Base-by-base conservation (phyloP, 2,113 vertebrate species). In the Haemorhous mexicanus region DNA sequence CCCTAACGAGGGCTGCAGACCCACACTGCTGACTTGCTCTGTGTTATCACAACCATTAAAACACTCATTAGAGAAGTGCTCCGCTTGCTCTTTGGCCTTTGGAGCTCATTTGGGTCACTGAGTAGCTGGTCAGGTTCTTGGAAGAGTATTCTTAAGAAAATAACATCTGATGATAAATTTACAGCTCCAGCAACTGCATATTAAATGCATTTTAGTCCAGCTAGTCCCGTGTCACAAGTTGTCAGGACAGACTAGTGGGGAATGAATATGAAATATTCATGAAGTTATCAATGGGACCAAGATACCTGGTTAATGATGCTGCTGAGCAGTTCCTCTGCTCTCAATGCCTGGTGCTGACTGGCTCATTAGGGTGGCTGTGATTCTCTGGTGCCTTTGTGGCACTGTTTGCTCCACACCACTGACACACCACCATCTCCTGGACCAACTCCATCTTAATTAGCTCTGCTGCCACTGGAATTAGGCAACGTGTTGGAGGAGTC, bases 381-480 rank as follows among this genome's bases (percentile, higher is more conserved):
- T 76, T n/a, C 77, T 61, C 82, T 47, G 61, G 67, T 68, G 88
- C 77, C 77, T 95, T 76, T 85, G 82, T 85, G 90, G 75, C 91
- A 56, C 27, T 11, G 89, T 91, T 89, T 94, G n/a, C 94, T 75
- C 68, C 2, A 0, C 43, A 26, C 93, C 70, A 52, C 87, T 52
- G 83, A 86, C 89, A 89, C 91, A 16, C 56, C 87, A 46, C 85
- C n/a, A 28, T 2, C 67, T 93, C 88, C 93, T 95, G 90, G 95
- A 88, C 96, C 92, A 94, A 17, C 75, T 94, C 96, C 92, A 93
- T 93, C 93, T 74, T 93, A 88, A 95, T 96, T 96, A 95, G 94
- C 94, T 94, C 47, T 41, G 69, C 93, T 94, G 94, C 90, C 86
- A 62, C 92, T 96, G 88, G 92, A 96, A 94, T 94, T 69, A 84